Conservation (phyloP, 2,113 vertebrate species). For the Gnathonemus echidnorhynchus region DNA sequence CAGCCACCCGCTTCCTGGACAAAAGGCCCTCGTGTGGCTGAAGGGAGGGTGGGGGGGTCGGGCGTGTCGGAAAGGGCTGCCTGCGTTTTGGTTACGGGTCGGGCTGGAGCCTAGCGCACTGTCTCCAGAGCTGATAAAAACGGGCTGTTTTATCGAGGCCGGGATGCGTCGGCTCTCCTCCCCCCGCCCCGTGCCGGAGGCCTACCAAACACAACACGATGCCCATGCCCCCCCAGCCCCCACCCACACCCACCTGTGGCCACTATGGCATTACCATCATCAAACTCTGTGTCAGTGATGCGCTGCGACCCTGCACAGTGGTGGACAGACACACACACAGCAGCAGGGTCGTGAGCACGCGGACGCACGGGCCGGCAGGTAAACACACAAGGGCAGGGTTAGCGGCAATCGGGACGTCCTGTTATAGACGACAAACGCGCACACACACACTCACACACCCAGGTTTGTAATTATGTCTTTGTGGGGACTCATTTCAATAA, state of each 20-base stretch:
- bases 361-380: not conserved
- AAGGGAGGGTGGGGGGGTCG: not conserved
- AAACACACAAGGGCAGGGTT: not conserved
- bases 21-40: not conserved
- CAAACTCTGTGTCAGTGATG: slow-evolving; percentile 98
- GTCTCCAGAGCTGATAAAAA: slow-evolving; percentile 12
- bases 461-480: no score
- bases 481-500: no score
- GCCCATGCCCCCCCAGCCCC: slow-evolving; percentile 58
- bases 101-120: not conserved
- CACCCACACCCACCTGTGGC: slow-evolving; percentile 83
- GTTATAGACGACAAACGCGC: not conserved
- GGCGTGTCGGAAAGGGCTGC: not conserved
- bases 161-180: slow-evolving; percentile 32
- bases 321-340: slow-evolving; percentile 66
- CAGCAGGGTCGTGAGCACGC: slow-evolving; percentile 30
- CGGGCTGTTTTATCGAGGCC: slow-evolving; percentile 4
- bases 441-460: slow-evolving; percentile 12
- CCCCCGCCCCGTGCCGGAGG: slow-evolving; percentile 57
- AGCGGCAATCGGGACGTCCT: not conserved
- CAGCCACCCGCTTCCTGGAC: no score
- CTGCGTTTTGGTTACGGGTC: not conserved
- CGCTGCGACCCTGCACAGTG: slow-evolving; percentile 89
- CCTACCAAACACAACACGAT: slow-evolving; percentile 44
- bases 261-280: slow-evolving; percentile 95